Percentiles rank a stretch among this genome's conserved stretches.
Conservation (phyloP, 1,140 invertebrate genomes). For the Cydia splendana region DNA sequence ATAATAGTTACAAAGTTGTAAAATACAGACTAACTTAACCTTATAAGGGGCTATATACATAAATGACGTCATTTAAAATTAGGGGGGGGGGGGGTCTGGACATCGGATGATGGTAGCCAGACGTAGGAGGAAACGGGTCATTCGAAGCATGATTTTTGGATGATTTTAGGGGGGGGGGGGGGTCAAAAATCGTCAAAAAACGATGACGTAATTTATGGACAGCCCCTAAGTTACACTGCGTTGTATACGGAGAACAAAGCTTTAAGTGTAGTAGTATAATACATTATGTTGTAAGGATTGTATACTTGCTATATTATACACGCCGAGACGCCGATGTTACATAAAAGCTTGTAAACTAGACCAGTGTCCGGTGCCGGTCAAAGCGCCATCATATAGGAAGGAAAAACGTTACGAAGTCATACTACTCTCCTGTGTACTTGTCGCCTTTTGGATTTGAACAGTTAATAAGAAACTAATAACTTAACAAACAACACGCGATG, state of each 20-base stretch:
- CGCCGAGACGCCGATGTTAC: not conserved
- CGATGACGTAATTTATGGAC: too few relatives aligned
- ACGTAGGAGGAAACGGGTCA: too few relatives aligned
- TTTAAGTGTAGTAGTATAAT: not conserved
- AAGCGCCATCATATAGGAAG: not conserved
- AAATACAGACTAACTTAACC: too few relatives aligned
- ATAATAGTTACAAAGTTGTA: too few relatives aligned
- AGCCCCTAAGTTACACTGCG: too few relatives aligned
- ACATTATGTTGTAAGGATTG: conserved; percentile 5
- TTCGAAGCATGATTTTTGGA: too few relatives aligned
- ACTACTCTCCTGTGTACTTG: not conserved
- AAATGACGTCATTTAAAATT: too few relatives aligned
- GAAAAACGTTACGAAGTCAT: not conserved
- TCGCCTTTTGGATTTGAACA: not conserved
- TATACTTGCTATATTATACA: not conserved
- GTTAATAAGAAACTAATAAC: conserved; percentile 25
- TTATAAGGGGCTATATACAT: too few relatives aligned
- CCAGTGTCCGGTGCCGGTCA: conserved; percentile 6
- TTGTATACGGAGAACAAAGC: not conserved
- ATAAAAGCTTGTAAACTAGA: conserved; percentile 21
- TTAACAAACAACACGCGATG: conserved; percentile 31
- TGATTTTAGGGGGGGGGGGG: too few relatives aligned
- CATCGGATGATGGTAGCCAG: too few relatives aligned
- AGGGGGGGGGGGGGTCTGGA: too few relatives aligned
- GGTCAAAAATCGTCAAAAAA: too few relatives aligned